Conservation (phyloP, 64 coral and sea anemone genomes). For the Porites australiensis region DNA sequence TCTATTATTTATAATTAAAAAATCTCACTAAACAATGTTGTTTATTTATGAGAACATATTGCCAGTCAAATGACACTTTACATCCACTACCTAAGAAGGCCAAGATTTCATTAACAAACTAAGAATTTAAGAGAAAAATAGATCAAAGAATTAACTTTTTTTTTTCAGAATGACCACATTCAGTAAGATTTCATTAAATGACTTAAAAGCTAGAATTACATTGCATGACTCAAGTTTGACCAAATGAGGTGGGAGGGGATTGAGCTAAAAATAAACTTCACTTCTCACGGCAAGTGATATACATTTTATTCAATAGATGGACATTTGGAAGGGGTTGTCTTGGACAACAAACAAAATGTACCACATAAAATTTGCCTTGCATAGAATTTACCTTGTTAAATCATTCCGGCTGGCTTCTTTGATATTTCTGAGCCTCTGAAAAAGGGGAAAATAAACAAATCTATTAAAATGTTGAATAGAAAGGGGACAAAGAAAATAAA, state of each 20-base stretch:
- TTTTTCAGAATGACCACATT: too few relatives aligned
- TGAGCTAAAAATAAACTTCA: too few relatives aligned
- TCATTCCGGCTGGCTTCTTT: constrained; percentile 58
- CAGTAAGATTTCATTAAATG: neutral
- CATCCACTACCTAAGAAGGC: neutral
- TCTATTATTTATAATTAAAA: neutral
- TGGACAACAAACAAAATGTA: too few relatives aligned
- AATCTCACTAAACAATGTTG: neutral
- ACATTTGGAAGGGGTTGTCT: too few relatives aligned
- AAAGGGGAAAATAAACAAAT: constrained; percentile 11
- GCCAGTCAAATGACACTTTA: neutral
- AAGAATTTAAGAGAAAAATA: too few relatives aligned
- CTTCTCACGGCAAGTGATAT: too few relatives aligned
- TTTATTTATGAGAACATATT: neutral
- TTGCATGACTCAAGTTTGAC: too few relatives aligned
- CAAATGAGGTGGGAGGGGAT: too few relatives aligned
- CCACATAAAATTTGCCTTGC: too few relatives aligned
- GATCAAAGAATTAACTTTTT: neutral
- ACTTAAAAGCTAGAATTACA: neutral
- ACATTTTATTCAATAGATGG: too few relatives aligned
- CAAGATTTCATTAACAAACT: neutral
- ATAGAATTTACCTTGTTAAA: constrained; percentile 28
- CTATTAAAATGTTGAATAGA: neutral
- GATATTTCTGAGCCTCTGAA: constrained; percentile 54
- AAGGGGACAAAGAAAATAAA: neutral